Conservation (phyloP, 2,113 vertebrate genomes). For the Psammodynastes pulverulentus region DNA sequence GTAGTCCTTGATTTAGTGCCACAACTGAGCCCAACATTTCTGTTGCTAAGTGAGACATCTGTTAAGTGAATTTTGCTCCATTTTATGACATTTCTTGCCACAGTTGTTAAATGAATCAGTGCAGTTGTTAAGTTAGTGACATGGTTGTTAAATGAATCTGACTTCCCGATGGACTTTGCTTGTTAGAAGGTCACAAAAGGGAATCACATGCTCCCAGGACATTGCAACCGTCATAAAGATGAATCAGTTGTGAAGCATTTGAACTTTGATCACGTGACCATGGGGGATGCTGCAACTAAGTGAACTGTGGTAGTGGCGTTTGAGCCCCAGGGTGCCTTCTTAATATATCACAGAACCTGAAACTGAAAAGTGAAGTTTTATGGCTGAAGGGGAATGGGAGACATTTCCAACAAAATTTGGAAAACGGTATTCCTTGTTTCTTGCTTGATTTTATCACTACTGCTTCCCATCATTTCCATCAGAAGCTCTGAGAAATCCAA, state of each 20-base stretch:
- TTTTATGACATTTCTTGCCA: not conserved
- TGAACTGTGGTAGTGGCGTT: not conserved
- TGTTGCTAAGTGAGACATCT: not conserved
- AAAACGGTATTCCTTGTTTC: constrained; percentile 7
- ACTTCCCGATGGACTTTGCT: not conserved
- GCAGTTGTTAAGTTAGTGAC: not conserved
- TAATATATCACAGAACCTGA: not conserved
- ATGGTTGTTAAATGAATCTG: not conserved
- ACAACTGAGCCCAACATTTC: not conserved
- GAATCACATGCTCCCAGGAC: not conserved
- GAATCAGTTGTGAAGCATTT: not conserved
- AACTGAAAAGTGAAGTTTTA: constrained; percentile 40
- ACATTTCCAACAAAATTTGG: constrained; percentile 14
- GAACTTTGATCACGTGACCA: not conserved
- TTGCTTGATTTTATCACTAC: not conserved
- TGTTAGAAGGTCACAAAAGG: not conserved
- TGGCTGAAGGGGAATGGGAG: constrained; percentile 3
- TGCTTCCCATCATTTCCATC: not conserved
- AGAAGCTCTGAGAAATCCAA: not conserved
- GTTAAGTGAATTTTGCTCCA: not conserved
- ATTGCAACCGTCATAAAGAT: not conserved
- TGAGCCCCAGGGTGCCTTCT: not conserved
- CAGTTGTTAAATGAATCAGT: not conserved
- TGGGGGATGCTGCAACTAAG: not conserved
- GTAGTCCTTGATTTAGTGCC: not conserved